phyloP scores from a whole-genome alignment of 1,140 invertebrate species.

The Heliothis virescens region DNA sequence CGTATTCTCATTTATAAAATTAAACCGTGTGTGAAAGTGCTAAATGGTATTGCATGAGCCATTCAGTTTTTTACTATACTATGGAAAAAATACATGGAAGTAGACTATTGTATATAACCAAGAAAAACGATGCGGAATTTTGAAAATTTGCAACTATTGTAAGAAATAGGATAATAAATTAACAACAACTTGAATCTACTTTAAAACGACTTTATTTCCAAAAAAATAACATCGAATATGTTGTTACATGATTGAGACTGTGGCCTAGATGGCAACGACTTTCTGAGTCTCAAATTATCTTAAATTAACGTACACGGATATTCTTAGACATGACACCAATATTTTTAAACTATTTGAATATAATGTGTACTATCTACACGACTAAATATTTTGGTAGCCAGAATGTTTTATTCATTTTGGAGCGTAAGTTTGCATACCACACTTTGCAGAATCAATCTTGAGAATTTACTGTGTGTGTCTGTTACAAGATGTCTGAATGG shows the following conservation, averaged over 20 bases:
- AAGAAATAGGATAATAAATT: neutral
- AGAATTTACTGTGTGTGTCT: neutral
- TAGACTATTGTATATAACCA: no score
- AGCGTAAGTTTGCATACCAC: neutral
- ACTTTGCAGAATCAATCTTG: neutral
- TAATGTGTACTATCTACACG: neutral
- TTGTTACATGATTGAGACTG: conserved; percentile 38
- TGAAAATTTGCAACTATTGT: no score
- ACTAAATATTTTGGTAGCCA: neutral
- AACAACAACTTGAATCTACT: conserved; percentile 4
- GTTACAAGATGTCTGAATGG: neutral
- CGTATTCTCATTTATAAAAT: no score
- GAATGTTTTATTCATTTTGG: neutral
- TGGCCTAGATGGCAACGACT: conserved; percentile 20
- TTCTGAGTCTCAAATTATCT: neutral
- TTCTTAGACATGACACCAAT: conserved; percentile 26
- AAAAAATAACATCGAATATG: conserved; percentile 34
- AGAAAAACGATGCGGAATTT: no score
- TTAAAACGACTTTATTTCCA: conserved; percentile 34
- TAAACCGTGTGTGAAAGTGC: no score
- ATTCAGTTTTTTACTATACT: no score
- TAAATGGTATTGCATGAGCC: no score
- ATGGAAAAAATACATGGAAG: no score
- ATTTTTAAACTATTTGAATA: conserved; percentile 29
- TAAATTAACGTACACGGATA: conserved; percentile 11